These are phyloP conservation scores for Drosophila pandora DNA, from an alignment of 1,140 invertebrate species.

Conservation along the genomic window DNA sequence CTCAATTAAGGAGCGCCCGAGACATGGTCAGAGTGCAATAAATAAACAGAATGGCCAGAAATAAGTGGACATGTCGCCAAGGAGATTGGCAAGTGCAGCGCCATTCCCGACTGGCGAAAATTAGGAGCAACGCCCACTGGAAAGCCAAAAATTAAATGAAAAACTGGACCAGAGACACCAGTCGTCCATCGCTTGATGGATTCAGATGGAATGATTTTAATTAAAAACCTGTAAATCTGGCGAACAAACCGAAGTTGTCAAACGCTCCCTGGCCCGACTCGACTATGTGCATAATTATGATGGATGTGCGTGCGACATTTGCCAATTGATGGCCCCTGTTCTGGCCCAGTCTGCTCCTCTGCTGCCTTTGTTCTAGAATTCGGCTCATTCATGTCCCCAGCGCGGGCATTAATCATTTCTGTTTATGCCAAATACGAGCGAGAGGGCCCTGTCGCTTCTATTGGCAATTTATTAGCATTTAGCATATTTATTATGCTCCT, in stretches of 20 bases:
- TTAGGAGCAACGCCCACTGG: conserved; percentile 54
- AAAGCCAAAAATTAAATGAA: background rate
- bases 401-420: conserved; percentile 67
- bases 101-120: conserved; percentile 63
- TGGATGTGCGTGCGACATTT: conserved; percentile 70
- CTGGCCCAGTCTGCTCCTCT: background rate
- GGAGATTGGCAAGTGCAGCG: conserved; percentile 64
- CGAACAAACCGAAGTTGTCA: conserved; percentile 62
- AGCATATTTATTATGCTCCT: conserved; percentile 63
- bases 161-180: conserved; percentile 15
- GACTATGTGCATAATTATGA: conserved; percentile 66
- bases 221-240: conserved; percentile 79
- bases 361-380: conserved; percentile 27
- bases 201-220: conserved; percentile 74
- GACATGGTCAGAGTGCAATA: conserved; percentile 74
- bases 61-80: conserved; percentile 36
- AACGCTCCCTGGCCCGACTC: conserved; percentile 13
- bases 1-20: conserved; percentile 66
- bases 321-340: conserved; percentile 62
- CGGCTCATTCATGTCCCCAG: conserved; percentile 45
- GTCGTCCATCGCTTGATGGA: conserved; percentile 58
- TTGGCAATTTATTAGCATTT: conserved; percentile 70
- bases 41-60: conserved; percentile 65
- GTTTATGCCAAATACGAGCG: conserved; percentile 46
- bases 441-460: conserved; percentile 32